These are phyloP conservation scores for Pachypsylla venusta DNA, from an alignment of 1,140 invertebrate genomes.

Conservation along the genomic window DNA sequence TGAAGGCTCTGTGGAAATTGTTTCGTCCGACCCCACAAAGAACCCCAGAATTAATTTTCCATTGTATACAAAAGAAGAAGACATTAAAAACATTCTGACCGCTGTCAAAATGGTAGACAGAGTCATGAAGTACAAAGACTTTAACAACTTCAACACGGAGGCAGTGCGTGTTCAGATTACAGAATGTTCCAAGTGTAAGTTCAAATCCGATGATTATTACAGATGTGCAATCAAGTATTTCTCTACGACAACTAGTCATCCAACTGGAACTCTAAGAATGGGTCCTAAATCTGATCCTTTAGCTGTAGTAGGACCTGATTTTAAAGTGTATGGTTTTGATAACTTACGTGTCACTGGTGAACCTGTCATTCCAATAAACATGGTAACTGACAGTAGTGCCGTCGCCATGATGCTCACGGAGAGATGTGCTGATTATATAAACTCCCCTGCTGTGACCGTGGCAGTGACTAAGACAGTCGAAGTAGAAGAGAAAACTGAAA, in stretches of 20 bases:
- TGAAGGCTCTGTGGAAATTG: background rate
- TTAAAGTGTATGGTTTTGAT: slow-evolving; percentile 18
- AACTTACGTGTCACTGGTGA: background rate
- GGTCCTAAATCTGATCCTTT: slow-evolving; percentile 27
- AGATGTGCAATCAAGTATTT: slow-evolving; percentile 24
- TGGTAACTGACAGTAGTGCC: slow-evolving; percentile 6
- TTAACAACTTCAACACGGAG: background rate
- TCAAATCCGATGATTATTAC: slow-evolving; percentile 31
- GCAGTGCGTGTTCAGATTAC: background rate
- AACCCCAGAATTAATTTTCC: slow-evolving; percentile 5
- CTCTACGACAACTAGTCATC: slow-evolving; percentile 39
- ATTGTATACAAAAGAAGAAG: background rate
- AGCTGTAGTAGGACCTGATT: slow-evolving; percentile 35
- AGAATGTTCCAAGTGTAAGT: slow-evolving; percentile 16
- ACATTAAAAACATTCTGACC: background rate
- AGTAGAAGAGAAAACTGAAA: background rate
- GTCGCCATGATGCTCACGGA: background rate
- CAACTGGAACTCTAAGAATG: slow-evolving; percentile 32
- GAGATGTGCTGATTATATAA: background rate
- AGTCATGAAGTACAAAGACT: slow-evolving; percentile 1
- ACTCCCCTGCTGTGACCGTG: background rate
- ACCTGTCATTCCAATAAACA: background rate
- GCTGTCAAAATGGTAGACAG: slow-evolving; percentile 4
- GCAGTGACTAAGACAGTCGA: background rate
- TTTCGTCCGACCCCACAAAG: background rate